Evolutionary conservation across 2,797 vertebrate species (phyloP).

Genomic region (Pseudochirops corinnae): DNA sequence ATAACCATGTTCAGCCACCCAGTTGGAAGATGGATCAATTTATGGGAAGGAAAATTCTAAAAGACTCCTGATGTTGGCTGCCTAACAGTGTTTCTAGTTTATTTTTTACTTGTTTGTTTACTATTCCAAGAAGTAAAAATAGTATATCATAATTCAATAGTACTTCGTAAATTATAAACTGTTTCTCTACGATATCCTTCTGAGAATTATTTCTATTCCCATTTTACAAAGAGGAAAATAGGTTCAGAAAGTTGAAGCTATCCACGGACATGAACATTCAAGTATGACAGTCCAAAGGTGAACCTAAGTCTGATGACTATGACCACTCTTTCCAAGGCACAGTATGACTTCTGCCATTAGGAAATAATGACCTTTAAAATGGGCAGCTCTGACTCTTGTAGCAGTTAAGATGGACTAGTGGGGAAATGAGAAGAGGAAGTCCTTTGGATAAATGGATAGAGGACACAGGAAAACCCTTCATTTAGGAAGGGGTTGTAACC

Average conservation of each 20-base stretch:
- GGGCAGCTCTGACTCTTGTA: background rate
- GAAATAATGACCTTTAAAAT: background rate
- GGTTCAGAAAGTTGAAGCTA: background rate
- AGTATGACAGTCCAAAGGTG: background rate
- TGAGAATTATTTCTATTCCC: background rate
- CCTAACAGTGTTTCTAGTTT: background rate
- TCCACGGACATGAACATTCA: background rate
- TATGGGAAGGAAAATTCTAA: background rate
- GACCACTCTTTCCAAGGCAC: background rate
- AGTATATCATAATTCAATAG: background rate
- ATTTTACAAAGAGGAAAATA: background rate
- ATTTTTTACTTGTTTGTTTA: background rate
- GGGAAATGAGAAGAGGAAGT: background rate
- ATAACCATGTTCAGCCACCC: slow-evolving; percentile 9
- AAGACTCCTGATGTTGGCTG: background rate
- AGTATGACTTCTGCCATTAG: background rate
- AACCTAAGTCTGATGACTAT: background rate
- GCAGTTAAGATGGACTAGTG: background rate
- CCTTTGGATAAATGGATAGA: background rate
- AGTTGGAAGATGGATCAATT: slow-evolving; percentile 33
- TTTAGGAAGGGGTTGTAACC: background rate
- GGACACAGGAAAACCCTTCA: background rate
- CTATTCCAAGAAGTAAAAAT: background rate
- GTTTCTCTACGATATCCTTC: background rate
- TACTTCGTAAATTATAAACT: background rate